Conservation (phyloP, 2,113 vertebrate species). For the Brachyhypopomus gauderio region DNA sequence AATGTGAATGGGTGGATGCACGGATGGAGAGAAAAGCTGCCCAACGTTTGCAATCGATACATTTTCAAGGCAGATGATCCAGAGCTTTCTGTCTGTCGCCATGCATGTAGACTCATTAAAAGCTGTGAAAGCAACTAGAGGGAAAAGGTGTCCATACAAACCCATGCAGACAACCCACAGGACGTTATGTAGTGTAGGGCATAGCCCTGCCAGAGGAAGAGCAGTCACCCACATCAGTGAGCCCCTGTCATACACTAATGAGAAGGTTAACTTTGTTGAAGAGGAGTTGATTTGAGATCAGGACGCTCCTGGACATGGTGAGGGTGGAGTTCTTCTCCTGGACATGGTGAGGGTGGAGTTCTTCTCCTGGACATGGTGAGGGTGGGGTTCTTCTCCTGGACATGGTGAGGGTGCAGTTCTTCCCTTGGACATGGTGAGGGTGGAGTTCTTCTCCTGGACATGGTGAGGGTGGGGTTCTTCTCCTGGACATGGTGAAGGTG, state of each 20-base stretch:
- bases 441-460: too few species aligned
- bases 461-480: too few species aligned
- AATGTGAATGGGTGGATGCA: too few species aligned
- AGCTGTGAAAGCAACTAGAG: not conserved
- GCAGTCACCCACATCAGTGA: not conserved
- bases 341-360: too few species aligned
- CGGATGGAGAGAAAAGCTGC: slow-evolving; percentile 8
- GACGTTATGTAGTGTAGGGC: not conserved
- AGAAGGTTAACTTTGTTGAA: not conserved
- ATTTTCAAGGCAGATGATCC: too few species aligned
- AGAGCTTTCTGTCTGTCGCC: too few species aligned
- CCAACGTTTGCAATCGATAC: not conserved
- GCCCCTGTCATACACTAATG: not conserved
- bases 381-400: too few species aligned
- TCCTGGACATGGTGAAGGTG: too few species aligned
- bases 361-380: too few species aligned
- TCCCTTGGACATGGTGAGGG: too few species aligned
- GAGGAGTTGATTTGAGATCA: not conserved
- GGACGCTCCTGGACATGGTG: not conserved
- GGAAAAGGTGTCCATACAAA: not conserved
- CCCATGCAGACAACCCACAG: slow-evolving; percentile 5
- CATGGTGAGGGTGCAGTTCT: too few species aligned
- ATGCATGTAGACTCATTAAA: not conserved
- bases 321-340: too few species aligned
- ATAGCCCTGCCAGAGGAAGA: not conserved